These are phyloP conservation scores for Leucozona laternaria DNA, from an alignment of 2,888 invertebrate species.

Conservation along the genomic window DNA sequence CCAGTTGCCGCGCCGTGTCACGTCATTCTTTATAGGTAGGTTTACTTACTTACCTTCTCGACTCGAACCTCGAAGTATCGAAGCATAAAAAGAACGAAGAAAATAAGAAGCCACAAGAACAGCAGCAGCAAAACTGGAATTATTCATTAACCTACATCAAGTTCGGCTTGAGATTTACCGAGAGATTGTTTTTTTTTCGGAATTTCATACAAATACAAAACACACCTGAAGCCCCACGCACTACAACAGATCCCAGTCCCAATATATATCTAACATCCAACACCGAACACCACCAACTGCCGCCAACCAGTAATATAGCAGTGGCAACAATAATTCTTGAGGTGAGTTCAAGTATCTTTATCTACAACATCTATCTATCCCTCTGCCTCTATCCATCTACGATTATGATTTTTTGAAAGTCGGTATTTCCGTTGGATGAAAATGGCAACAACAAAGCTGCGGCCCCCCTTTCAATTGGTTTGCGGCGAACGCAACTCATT, in stretches of 20 bases:
- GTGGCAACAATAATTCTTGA: conserved; percentile 4
- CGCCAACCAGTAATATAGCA: too few relatives aligned
- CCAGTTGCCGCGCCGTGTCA: conserved; percentile 7
- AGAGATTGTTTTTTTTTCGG: conserved; percentile 51
- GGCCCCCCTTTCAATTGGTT: conserved; percentile 21
- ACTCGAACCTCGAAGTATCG: neutral
- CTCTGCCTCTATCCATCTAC: neutral
- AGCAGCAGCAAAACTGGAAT: conserved; percentile 67
- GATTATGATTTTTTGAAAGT: conserved; percentile 32
- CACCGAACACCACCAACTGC: neutral
- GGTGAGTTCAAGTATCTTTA: conserved; percentile 25
- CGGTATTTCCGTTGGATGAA: conserved; percentile 30
- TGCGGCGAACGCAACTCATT: conserved; percentile 56
- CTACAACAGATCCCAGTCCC: neutral
- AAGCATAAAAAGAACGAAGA: conserved; percentile 19
- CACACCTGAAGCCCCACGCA: conserved; percentile 53
- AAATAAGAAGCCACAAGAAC: conserved; percentile 31
- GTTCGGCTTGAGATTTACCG: conserved; percentile 36
- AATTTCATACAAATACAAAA: conserved; percentile 23
- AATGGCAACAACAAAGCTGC: conserved; percentile 14
- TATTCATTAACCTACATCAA: conserved; percentile 74
- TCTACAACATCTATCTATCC: neutral
- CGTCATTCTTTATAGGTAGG: conserved; percentile 3
- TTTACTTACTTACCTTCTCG: too few relatives aligned
- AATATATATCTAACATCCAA: neutral